phyloP scores from a whole-genome alignment of 2,888 invertebrate genomes.

The Rapana venosa region DNA sequence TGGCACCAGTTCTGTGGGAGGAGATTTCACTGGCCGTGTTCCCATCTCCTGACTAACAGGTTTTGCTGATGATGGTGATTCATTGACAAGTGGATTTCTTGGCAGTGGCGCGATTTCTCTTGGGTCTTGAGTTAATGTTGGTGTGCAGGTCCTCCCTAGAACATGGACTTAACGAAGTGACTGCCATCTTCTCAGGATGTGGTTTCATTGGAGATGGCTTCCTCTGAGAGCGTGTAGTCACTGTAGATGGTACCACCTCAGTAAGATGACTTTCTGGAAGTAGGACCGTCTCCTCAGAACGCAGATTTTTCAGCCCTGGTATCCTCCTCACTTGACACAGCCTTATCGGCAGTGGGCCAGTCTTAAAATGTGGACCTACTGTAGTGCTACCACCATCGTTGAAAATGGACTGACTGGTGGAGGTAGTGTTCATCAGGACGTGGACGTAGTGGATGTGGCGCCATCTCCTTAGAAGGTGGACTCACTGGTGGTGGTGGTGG shows the following conservation, averaged over 20 bases:
- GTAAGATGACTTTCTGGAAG: neutral
- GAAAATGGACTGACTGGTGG: neutral
- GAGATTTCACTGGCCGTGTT: too few species aligned
- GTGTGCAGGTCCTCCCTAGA: too few species aligned
- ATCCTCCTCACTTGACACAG: neutral
- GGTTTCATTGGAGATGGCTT: too few species aligned
- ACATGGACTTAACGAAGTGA: too few species aligned
- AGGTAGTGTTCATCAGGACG: neutral
- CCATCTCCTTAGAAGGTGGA: neutral
- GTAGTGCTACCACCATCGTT: neutral
- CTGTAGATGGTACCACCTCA: neutral
- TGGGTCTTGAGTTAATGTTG: too few species aligned
- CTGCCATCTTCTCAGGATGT: too few species aligned
- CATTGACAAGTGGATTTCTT: too few species aligned
- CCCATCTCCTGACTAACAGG: too few species aligned
- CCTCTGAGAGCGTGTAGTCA: too few species aligned
- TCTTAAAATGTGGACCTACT: neutral
- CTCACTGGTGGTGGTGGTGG: slow-evolving; percentile 5
- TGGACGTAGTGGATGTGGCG: neutral
- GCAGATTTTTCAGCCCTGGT: neutral
- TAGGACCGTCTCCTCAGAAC: neutral
- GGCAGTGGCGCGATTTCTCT: too few species aligned
- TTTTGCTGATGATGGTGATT: too few species aligned
- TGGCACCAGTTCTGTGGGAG: too few species aligned
- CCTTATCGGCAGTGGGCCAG: neutral